A percentile compares a stretch with the other conserved stretches of the same genome.
These are phyloP conservation scores for Armadillidium nasatum DNA, from an alignment of 1,140 invertebrate genomes.

Conservation along the genomic window DNA sequence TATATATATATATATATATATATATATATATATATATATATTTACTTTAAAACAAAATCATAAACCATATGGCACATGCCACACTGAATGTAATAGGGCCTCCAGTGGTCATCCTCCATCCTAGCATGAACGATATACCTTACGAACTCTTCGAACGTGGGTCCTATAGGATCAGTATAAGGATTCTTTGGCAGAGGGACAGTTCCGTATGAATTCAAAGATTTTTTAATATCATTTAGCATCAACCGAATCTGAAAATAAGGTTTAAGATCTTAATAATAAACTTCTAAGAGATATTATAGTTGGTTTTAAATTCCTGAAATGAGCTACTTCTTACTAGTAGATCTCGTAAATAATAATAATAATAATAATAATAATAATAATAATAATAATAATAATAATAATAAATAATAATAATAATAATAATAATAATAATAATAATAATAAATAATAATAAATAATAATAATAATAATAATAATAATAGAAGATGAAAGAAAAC, in stretches of 20 bases:
- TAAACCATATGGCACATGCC: slow-evolving; percentile 20
- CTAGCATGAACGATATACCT: slow-evolving; percentile 17
- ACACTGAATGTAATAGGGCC: slow-evolving; percentile 22
- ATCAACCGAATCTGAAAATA: neutral
- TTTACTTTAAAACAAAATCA: no score
- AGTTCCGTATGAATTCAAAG: neutral
- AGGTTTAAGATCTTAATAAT: neutral
- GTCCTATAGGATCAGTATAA: slow-evolving; percentile 22
- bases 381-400: neutral
- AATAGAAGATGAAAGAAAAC: neutral
- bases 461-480: neutral
- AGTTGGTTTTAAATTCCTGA: neutral
- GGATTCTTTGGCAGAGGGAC: slow-evolving; percentile 8
- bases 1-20: no score
- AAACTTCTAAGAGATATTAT: neutral
- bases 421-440: neutral
- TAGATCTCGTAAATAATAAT: neutral
- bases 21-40: no score
- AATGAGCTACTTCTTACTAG: neutral
- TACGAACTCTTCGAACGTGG: slow-evolving; percentile 24
- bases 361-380: neutral
- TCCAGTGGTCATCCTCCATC: slow-evolving; percentile 24
- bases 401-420: neutral
- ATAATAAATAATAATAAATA: neutral
- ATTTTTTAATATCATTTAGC: neutral